Base-by-base conservation (phyloP, 1,140 invertebrate genomes). In the Zaprionus vittiger region DNA sequence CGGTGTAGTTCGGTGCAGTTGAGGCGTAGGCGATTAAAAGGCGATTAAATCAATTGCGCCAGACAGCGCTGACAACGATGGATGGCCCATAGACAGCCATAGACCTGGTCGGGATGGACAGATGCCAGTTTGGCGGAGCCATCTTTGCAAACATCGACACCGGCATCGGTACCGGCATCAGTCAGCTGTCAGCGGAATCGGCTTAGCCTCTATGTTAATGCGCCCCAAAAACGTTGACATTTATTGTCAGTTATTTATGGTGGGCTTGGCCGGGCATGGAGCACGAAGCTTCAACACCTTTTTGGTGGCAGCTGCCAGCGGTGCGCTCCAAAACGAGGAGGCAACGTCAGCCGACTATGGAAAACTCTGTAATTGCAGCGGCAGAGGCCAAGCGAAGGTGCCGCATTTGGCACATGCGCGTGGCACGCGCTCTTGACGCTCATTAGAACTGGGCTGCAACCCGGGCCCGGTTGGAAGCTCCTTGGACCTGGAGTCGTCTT, bases 221-320 rank as follows among this genome's bases (percentile, higher is more conserved):
- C 84, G 66, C 78, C 75, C 73, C 81, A 87, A 87, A 87, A 81
- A 83, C 84, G 84, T 71, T 81, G 84, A 87, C 84, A 79, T 89
- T 87, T 89, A 87, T 87, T 87, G 84, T 70, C 84, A 89, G 84
- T 89, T 89, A 89, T 87, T 87, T 87, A 87, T 87, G 84, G 81
- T 80, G 75, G 78, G 74, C 67, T 66, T 66, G 77, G 77, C 24
- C 56, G 62, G 62, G 77, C 47, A 44, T 61, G 63, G 52, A 67
- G 38, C 60, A 31, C 60, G 47, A 12, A 57, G 73, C 28, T 57
- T 63, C 73, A 79, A 73, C 73, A 82, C 83, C 84, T 83, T 80
- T 86, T 86, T 86, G 69, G 84, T 67, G 77, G 28, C 77, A 73
- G 65, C 54, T 71, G 80, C 79, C 82, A 81, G 38, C 55, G 52